Conservation (phyloP, 2,888 invertebrate genomes). For the Imbricaverruca yamaguchii region DNA sequence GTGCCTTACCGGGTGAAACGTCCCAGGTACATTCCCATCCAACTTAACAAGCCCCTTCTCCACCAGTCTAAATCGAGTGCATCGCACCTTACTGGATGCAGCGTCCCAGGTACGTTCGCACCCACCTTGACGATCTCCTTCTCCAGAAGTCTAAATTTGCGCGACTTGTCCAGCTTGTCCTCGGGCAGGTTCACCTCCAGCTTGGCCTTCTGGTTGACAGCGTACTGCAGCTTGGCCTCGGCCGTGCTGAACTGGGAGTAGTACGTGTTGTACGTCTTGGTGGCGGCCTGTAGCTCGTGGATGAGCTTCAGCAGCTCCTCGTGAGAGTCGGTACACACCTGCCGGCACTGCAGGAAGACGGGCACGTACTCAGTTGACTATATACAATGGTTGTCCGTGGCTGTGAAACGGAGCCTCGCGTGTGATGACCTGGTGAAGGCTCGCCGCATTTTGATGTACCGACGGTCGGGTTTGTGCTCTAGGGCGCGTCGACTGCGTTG, state of each 20-base stretch:
- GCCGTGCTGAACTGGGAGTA: slow-evolving; percentile 77
- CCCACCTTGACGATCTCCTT: slow-evolving; percentile 83
- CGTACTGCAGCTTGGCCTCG: slow-evolving; percentile 65
- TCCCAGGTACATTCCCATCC: too few species aligned
- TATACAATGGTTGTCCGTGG: too few species aligned
- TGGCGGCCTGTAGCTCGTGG: slow-evolving; percentile 82
- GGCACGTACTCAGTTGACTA: too few species aligned
- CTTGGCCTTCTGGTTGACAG: slow-evolving; percentile 67
- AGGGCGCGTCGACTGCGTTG: too few species aligned
- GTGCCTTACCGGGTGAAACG: too few species aligned
- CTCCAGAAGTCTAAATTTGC: slow-evolving; percentile 78
- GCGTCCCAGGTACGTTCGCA: slow-evolving; percentile 7
- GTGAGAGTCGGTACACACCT: slow-evolving; percentile 81
- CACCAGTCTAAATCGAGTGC: too few species aligned
- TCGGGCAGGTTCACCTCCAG: slow-evolving; percentile 53
- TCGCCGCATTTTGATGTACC: too few species aligned
- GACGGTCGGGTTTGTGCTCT: too few species aligned
- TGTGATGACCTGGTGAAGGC: too few species aligned
- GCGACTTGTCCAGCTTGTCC: slow-evolving; percentile 64
- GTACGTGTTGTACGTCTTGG: slow-evolving; percentile 90
- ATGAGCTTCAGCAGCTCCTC: slow-evolving; percentile 86
- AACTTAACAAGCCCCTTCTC: too few species aligned
- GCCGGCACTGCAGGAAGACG: slow-evolving; percentile 55
- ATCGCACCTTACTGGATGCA: too few species aligned
- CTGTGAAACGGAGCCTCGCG: too few species aligned